These are phyloP conservation scores for Crocuta crocuta DNA, from an alignment of 2,113 vertebrate species.

Conservation along the genomic window DNA sequence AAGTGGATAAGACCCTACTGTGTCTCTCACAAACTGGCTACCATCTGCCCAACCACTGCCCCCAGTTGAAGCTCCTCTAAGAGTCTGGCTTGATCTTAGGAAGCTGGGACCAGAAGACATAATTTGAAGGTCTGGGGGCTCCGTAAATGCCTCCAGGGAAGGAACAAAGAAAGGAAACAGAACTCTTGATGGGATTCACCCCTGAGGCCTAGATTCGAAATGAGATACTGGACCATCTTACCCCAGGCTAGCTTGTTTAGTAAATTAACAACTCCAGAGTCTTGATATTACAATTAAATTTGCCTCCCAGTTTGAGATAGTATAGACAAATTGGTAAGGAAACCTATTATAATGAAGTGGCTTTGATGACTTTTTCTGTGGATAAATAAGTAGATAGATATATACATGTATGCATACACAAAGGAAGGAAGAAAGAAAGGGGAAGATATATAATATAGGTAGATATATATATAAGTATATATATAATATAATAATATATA, in stretches of 20 bases:
- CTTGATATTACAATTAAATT: background rate
- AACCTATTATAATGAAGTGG: background rate
- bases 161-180: background rate
- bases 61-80: background rate
- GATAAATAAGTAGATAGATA: background rate
- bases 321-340: constrained; percentile 17
- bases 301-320: background rate
- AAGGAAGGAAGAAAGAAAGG: background rate
- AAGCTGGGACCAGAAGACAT: background rate
- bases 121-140: background rate
- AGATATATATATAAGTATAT: background rate
- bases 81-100: background rate
- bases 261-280: background rate
- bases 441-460: background rate
- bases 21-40: background rate
- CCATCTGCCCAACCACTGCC: background rate
- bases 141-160: background rate
- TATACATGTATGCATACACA: background rate
- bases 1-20: background rate
- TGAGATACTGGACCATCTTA: background rate
- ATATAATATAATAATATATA: too few species aligned
- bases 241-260: background rate
- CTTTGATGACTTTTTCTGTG: background rate
- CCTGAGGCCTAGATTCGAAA: background rate
- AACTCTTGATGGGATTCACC: background rate